phyloP scores from a whole-genome alignment of 2,797 vertebrate species.

The Alauda arvensis region DNA sequence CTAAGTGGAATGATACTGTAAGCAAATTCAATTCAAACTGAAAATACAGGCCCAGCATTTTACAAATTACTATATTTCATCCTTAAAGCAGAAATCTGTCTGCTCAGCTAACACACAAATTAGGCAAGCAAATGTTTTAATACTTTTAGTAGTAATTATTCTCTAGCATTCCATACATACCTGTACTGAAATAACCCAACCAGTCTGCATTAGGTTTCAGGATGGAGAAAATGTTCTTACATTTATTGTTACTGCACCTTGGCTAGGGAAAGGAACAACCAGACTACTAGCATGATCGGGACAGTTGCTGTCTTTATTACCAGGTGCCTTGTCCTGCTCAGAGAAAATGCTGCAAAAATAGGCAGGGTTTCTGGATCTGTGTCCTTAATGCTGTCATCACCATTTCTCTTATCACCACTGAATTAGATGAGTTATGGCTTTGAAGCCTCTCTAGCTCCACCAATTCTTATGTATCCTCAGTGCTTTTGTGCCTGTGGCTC shows the following conservation, averaged over 20 bases:
- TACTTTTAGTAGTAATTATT: background rate
- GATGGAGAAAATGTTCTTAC: background rate
- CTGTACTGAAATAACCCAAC: background rate
- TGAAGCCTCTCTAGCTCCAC: background rate
- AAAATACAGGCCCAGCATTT: constrained; percentile 3
- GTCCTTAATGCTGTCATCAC: background rate
- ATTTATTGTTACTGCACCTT: background rate
- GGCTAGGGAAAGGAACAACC: background rate
- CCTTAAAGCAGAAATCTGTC: constrained; percentile 5
- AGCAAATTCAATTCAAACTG: constrained; percentile 16
- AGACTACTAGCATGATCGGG: background rate
- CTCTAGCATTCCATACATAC: background rate
- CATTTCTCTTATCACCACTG: background rate
- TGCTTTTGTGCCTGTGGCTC: background rate
- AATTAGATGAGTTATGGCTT: background rate
- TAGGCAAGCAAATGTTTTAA: background rate
- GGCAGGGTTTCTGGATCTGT: background rate
- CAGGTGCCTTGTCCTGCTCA: background rate
- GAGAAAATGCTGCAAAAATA: background rate
- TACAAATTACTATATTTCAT: background rate
- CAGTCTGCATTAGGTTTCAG: background rate
- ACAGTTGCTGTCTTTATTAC: background rate
- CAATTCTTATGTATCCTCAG: background rate
- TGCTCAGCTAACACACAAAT: background rate
- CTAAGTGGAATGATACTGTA: constrained; percentile 2